These are phyloP conservation scores for Sinocyclocheilus maitianheensis DNA, from an alignment of 2,113 vertebrate genomes.

Conservation along the genomic window DNA sequence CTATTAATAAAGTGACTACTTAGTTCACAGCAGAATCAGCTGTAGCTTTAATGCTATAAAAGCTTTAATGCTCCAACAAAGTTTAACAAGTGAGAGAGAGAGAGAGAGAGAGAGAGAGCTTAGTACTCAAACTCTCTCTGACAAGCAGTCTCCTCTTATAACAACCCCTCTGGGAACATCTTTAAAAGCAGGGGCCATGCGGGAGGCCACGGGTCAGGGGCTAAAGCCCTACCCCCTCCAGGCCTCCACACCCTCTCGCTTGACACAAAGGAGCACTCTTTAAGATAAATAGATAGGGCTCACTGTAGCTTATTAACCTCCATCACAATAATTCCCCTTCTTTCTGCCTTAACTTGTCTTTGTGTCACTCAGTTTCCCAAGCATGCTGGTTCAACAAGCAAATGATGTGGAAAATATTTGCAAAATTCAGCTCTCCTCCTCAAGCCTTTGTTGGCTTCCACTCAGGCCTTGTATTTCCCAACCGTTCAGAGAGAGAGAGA, in stretches of 20 bases:
- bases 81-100: not conserved
- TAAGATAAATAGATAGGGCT: not conserved
- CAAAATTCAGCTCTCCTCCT: conserved; percentile 14
- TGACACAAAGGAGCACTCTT: not conserved
- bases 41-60: not conserved
- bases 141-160: conserved; percentile 1
- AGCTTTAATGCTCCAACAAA: not conserved
- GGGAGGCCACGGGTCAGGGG: not conserved
- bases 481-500: not conserved
- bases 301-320: not conserved
- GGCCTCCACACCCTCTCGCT: not conserved
- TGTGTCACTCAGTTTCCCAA: not conserved
- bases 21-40: not conserved
- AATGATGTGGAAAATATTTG: conserved; percentile 17
- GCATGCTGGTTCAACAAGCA: not conserved
- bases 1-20: conserved; percentile 30
- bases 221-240: not conserved
- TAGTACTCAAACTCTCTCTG: not conserved
- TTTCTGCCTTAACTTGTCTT: not conserved
- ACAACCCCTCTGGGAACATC: conserved; percentile 36
- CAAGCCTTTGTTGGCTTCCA: not conserved
- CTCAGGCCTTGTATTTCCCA: conserved; percentile 16
- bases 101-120: not conserved
- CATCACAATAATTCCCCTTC: not conserved
- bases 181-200: conserved; percentile 24